These are phyloP conservation scores for Parazoanthus atlanticus DNA, from an alignment of 92 coral and sea anemone genomes.

Conservation along the genomic window DNA sequence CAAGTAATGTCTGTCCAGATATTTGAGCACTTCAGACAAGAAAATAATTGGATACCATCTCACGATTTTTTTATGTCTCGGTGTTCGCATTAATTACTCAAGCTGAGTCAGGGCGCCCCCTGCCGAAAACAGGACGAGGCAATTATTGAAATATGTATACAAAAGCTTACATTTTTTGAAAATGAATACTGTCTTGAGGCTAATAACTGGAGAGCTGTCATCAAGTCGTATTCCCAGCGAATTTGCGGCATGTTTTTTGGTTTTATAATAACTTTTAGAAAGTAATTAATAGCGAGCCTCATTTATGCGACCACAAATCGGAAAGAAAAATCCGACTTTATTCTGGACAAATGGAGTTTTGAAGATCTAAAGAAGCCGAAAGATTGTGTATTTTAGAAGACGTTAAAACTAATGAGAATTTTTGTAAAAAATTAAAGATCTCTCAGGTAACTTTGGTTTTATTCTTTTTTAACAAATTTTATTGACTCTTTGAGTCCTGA, in stretches of 20 bases:
- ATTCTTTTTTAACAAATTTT: neutral
- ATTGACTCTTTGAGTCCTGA: slow-evolving; percentile 7
- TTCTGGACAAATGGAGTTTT: neutral
- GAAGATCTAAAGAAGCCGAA: slow-evolving; percentile 19
- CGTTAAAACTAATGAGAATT: slow-evolving; percentile 15
- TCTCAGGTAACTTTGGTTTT: slow-evolving; percentile 19
- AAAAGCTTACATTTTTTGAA: neutral
- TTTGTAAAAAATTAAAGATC: neutral
- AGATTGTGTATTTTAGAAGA: neutral
- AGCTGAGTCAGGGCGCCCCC: neutral
- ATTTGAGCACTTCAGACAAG: neutral
- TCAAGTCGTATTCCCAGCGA: slow-evolving; percentile 26
- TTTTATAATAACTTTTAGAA: neutral
- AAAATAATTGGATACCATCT: neutral
- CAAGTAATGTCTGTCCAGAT: neutral
- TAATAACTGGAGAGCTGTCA: slow-evolving; percentile 21
- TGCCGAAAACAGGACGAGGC: neutral
- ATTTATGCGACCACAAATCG: neutral
- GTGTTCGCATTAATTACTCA: neutral
- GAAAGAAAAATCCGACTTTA: neutral
- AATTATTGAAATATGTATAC: neutral
- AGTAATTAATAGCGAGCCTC: neutral
- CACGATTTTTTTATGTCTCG: neutral
- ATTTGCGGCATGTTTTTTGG: neutral
- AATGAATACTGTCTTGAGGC: neutral